phyloP scores from a whole-genome alignment of 2,888 invertebrate genomes.

The Gnatocerus cornutus region DNA sequence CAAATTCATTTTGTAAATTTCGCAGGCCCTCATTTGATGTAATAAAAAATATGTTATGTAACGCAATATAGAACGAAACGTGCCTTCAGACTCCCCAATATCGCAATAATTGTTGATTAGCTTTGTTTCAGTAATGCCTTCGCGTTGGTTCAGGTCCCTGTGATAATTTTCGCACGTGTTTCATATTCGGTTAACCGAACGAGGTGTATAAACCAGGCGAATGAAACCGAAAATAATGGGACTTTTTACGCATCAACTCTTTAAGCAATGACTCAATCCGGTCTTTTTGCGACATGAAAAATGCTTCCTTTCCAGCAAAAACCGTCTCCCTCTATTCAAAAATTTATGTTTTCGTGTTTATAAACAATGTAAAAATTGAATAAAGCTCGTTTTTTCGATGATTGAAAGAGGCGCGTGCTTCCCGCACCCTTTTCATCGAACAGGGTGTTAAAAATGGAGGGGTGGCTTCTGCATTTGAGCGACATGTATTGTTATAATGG shows the following conservation, averaged over 20 bases:
- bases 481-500: constrained; percentile 50
- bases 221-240: constrained; percentile 18
- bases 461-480: constrained; percentile 46
- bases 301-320: constrained; percentile 21
- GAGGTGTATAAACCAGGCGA: constrained; percentile 13
- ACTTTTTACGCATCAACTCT: constrained; percentile 25
- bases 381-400: constrained; percentile 20
- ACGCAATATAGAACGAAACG: constrained; percentile 16
- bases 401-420: constrained; percentile 40
- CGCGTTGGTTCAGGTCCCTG: constrained; percentile 26
- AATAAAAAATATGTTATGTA: constrained; percentile 21
- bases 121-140: constrained; percentile 38
- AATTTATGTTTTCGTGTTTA: constrained; percentile 33
- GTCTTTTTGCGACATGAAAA: constrained; percentile 31
- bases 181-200: constrained; percentile 33
- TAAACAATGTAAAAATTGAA: constrained; percentile 41
- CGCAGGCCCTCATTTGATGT: constrained; percentile 7
- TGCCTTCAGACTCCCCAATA: constrained; percentile 34
- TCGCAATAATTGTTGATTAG: constrained; percentile 38
- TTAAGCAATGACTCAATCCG: constrained; percentile 29
- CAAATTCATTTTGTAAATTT: background rate
- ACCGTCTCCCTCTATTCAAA: constrained; percentile 26
- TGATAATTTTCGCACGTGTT: constrained; percentile 40
- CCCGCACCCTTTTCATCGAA: constrained; percentile 31
- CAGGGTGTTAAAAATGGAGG: constrained; percentile 38